These are phyloP conservation scores for Cotesia typhae DNA, from an alignment of 1,140 invertebrate genomes.

Conservation along the genomic window DNA sequence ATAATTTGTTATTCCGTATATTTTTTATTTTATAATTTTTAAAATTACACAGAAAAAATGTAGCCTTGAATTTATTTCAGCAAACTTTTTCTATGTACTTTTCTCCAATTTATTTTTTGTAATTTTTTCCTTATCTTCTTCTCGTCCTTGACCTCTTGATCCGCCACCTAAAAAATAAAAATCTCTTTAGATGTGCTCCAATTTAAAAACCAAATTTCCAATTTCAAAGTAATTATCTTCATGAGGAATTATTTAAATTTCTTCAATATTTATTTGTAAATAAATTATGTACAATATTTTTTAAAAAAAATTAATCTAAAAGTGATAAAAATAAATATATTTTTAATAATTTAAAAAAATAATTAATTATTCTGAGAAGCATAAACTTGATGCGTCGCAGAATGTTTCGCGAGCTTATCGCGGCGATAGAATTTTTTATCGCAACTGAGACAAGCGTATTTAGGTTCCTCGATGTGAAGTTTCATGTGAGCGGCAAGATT, in stretches of 20 bases:
- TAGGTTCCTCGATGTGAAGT: slow-evolving; percentile 66
- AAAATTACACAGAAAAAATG: no score
- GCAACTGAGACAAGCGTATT: slow-evolving; percentile 67
- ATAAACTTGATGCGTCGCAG: slow-evolving; percentile 45
- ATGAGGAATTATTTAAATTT: no score
- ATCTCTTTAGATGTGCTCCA: slow-evolving; percentile 39
- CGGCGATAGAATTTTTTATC: slow-evolving; percentile 64
- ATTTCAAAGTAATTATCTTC: no score
- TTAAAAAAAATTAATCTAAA: no score
- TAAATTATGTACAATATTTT: no score
- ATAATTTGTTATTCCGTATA: no score
- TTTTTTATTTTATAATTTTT: no score
- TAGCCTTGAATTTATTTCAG: no score
- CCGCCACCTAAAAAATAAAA: slow-evolving; percentile 38
- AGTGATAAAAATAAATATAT: no score
- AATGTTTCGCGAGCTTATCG: slow-evolving; percentile 59
- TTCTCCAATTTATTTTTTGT: slow-evolving; percentile 4
- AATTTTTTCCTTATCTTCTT: slow-evolving; percentile 1
- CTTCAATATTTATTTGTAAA: no score
- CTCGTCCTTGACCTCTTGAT: not conserved
- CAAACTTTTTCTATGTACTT: not conserved
- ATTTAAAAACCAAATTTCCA: not conserved
- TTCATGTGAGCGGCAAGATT: slow-evolving; percentile 62
- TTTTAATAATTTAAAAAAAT: not conserved
- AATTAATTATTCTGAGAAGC: not conserved